Evolutionary conservation across 1,140 invertebrate species (phyloP), one percentile per base, ranked within the genome.

Genomic region (Globodera ellingtonae): DNA sequence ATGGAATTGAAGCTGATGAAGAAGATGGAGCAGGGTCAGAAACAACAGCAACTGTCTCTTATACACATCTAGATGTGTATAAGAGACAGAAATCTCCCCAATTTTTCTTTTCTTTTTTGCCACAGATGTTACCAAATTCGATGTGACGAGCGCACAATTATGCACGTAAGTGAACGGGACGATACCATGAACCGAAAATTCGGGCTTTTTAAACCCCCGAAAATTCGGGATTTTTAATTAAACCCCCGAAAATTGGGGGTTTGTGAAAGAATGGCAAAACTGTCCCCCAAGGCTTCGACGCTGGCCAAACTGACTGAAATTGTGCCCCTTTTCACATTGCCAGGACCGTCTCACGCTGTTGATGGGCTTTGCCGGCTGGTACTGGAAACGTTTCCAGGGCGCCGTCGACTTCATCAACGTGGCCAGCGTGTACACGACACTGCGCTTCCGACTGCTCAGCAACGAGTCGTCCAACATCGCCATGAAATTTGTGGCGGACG

Each of bases 311-410:
- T 6, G n/a, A 18, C 10, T 5, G 56, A 3, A 10, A 9, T 0
- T 0, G 47, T 44, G 15, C n/a, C 24, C 9, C 3, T 15, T 10
- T 44, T n/a, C 47, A 15, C 35, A 35, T 35, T 35, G 35, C 35
- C 62, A 84, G 80, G 84, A 86, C 50, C 81, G 84, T 24, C 62
- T 56, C 7, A 69, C 83, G 0, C 70, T 86, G 13, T 46, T 80
- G 18, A 72, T 84, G 15, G 84, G 84, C 8, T 79, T 84, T 47
- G 76, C 85, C 56, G 84, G 84, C 1, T 86, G 84, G 84, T 86
- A 86, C 67, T 85, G 84, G 84, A 81, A 72, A n/a, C 73, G 84
- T 56, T 85, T 85, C 71, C 84, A 85, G 47, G 84, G 84, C 52
- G 84, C 84, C 18, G 84, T 85, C n/a, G 84, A 85, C 69, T 52